Conservation (phyloP, 2,888 invertebrate genomes). For the Auanema sp. region DNA sequence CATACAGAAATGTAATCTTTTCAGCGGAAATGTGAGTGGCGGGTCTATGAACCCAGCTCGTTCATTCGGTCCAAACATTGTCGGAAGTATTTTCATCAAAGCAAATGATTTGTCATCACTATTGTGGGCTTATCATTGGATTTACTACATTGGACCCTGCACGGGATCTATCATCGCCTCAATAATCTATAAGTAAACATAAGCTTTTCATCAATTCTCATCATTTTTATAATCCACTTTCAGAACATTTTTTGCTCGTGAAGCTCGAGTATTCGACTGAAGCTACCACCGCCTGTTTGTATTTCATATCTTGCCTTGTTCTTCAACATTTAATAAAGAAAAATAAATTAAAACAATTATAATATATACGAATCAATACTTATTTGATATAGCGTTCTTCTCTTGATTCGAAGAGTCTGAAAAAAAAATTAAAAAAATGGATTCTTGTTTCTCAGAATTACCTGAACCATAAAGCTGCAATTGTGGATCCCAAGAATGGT, state of each 20-base stretch:
- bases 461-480: slow-evolving; percentile 61
- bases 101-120: slow-evolving; percentile 7
- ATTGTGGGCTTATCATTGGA: slow-evolving; percentile 61
- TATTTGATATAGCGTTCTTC: slow-evolving; percentile 37
- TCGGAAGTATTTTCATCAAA: slow-evolving; percentile 31
- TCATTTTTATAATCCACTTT: slow-evolving; percentile 14
- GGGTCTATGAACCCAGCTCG: slow-evolving; percentile 67
- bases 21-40: slow-evolving; percentile 63
- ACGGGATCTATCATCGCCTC: slow-evolving; percentile 63
- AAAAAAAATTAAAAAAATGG: slow-evolving; percentile 12
- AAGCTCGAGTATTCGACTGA: slow-evolving; percentile 31
- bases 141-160: slow-evolving; percentile 66
- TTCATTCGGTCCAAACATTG: slow-evolving; percentile 66
- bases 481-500: slow-evolving; percentile 58
- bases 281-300: neutral
- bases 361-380: slow-evolving; percentile 19
- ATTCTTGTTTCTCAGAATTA: slow-evolving; percentile 8
- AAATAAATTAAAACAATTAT: too few species aligned
- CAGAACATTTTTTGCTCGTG: slow-evolving; percentile 46
- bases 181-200: slow-evolving; percentile 57
- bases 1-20: slow-evolving; percentile 6
- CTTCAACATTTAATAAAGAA: too few species aligned
- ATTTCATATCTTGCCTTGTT: too few species aligned
- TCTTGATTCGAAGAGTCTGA: slow-evolving; percentile 45
- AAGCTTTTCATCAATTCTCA: neutral